phyloP scores from a whole-genome alignment of 2,797 vertebrate genomes.

The Microctenopoma steveboyesi region DNA sequence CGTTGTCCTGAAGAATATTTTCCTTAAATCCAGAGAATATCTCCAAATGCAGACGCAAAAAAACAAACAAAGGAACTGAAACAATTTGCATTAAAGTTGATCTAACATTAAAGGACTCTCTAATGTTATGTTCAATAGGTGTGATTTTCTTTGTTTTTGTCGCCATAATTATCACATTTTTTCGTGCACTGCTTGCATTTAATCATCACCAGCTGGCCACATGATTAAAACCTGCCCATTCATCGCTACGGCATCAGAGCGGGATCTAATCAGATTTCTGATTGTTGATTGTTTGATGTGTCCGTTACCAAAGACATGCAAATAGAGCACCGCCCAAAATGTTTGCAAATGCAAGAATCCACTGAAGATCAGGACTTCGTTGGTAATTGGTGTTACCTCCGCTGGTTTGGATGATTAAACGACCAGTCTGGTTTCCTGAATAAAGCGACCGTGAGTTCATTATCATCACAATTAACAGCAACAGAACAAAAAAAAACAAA shows the following conservation, averaged over 20 bases:
- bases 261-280: not conserved
- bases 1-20: slow-evolving; percentile 4
- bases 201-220: slow-evolving; percentile 13
- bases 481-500: too few relatives aligned
- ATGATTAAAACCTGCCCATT: slow-evolving; percentile 7
- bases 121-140: not conserved
- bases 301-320: not conserved
- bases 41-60: not conserved
- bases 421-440: not conserved
- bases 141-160: not conserved
- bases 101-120: not conserved
- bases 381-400: too few relatives aligned
- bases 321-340: not conserved
- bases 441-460: not conserved
- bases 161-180: not conserved
- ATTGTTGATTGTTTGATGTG: not conserved
- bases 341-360: not conserved
- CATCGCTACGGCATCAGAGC: not conserved
- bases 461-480: not conserved
- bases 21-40: not conserved
- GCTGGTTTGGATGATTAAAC: too few relatives aligned
- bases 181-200: not conserved
- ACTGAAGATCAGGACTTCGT: not conserved
- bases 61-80: not conserved
- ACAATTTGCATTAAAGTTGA: not conserved